Percentiles rank a stretch among this genome's conserved stretches.
Conservation (phyloP, 2,113 vertebrate genomes). For the Rhadina sibilatrix region DNA sequence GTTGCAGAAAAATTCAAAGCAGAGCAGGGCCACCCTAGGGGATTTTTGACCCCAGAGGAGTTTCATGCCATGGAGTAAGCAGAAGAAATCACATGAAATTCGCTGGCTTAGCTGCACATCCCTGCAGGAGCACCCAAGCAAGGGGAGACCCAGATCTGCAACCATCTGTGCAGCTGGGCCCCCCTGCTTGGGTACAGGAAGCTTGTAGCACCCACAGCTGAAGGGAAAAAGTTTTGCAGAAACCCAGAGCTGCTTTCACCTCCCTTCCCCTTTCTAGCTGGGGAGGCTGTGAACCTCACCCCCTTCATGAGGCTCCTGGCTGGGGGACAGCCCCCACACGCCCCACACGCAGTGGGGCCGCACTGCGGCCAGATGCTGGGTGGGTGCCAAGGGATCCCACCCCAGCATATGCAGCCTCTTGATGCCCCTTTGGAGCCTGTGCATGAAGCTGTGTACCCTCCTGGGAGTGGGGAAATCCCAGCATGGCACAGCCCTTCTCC, state of each 20-base stretch:
- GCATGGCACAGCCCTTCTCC: background rate
- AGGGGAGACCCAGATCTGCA: background rate
- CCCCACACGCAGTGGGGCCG: background rate
- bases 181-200: background rate
- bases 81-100: background rate
- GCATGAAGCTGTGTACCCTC: rapidly evolving
- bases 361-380: background rate
- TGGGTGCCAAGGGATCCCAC: background rate
- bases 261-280: background rate
- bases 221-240: background rate
- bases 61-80: background rate
- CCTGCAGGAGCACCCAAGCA: background rate
- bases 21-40: background rate
- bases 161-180: rapidly evolving
- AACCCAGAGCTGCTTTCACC: background rate
- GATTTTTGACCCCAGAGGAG: background rate
- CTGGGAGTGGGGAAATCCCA: background rate
- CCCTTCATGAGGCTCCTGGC: rapidly evolving
- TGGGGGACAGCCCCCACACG: rapidly evolving
- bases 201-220: rapidly evolving
- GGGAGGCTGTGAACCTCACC: background rate
- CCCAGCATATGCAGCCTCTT: rapidly evolving
- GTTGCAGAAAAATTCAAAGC: slow-evolving; percentile 37
- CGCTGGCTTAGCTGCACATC: background rate
- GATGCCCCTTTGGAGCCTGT: background rate